These are phyloP conservation scores for Takifugu rubripes DNA, from an alignment of 2,797 vertebrate genomes.

Conservation along the genomic window DNA sequence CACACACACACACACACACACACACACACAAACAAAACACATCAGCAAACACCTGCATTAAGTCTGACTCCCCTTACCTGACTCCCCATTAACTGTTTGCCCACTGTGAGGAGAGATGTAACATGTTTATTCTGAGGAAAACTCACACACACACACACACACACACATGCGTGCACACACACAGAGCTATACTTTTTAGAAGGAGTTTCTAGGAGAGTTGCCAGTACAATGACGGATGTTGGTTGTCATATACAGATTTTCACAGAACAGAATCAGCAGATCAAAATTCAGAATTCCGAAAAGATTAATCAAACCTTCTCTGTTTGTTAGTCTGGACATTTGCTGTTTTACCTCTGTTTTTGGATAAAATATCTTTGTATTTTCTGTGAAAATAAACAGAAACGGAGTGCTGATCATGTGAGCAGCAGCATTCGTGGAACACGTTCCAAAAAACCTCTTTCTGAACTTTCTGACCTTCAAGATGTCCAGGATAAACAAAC, in stretches of 20 bases:
- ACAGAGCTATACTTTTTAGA: conserved; percentile 9
- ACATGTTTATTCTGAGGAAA: conserved; percentile 70
- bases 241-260: conserved; percentile 10
- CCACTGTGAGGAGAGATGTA: conserved; percentile 71
- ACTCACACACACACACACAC: conserved; percentile 36
- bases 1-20: conserved; percentile 18
- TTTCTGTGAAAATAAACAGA: too few species aligned
- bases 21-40: conserved; percentile 22
- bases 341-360: too few species aligned
- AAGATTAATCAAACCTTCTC: too few species aligned
- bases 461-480: too few species aligned
- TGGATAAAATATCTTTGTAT: too few species aligned
- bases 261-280: too few species aligned
- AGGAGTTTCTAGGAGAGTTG: conserved; percentile 38
- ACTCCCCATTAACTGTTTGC: conserved; percentile 62
- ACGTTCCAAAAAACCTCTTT: too few species aligned
- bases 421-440: too few species aligned
- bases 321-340: too few species aligned
- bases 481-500: too few species aligned
- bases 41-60: conserved; percentile 18
- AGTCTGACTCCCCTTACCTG: conserved; percentile 13
- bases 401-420: too few species aligned
- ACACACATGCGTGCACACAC: conserved; percentile 9
- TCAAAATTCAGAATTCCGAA: too few species aligned
- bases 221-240: conserved; percentile 65